These are phyloP conservation scores for Scaptomyza graminum DNA, from an alignment of 1,140 invertebrate genomes.

Conservation along the genomic window DNA sequence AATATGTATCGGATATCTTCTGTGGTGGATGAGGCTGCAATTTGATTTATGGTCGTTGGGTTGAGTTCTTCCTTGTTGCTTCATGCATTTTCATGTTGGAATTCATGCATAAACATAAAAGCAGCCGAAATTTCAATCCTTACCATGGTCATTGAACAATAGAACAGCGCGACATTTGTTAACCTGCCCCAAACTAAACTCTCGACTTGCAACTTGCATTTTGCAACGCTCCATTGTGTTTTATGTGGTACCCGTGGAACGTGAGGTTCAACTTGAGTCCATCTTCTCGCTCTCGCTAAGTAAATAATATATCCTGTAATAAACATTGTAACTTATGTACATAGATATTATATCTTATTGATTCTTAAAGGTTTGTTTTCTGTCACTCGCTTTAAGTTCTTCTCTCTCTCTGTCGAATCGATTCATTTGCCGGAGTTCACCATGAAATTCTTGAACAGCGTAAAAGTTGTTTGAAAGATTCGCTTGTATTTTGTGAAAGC, in stretches of 20 bases:
- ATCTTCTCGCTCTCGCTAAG: conserved; percentile 52
- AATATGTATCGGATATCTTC: conserved; percentile 15
- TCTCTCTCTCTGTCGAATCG: conserved; percentile 29
- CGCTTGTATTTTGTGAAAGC: conserved; percentile 34
- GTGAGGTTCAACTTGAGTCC: conserved; percentile 68
- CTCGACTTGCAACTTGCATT: not conserved
- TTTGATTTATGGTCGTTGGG: conserved; percentile 69
- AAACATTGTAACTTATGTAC: conserved; percentile 25
- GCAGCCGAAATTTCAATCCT: conserved; percentile 67
- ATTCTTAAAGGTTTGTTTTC: conserved; percentile 18
- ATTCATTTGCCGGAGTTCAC: conserved; percentile 48
- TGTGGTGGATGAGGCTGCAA: conserved; percentile 17
- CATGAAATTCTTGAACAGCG: conserved; percentile 41
- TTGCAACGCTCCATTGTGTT: conserved; percentile 74
- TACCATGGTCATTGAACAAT: conserved; percentile 65
- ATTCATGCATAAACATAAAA: conserved; percentile 82
- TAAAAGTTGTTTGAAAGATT: conserved; percentile 45
- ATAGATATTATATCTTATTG: conserved; percentile 11
- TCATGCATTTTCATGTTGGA: conserved; percentile 72
- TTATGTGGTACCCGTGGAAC: conserved; percentile 66
- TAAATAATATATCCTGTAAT: conserved; percentile 35
- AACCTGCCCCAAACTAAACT: conserved; percentile 5
- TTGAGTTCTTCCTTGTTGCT: conserved; percentile 71
- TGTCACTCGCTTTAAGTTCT: conserved; percentile 43
- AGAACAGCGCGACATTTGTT: conserved; percentile 48